A percentile compares a stretch with the other conserved stretches of the same genome.
phyloP scores from a whole-genome alignment of 1,140 invertebrate species.

The Papilio glaucus region DNA sequence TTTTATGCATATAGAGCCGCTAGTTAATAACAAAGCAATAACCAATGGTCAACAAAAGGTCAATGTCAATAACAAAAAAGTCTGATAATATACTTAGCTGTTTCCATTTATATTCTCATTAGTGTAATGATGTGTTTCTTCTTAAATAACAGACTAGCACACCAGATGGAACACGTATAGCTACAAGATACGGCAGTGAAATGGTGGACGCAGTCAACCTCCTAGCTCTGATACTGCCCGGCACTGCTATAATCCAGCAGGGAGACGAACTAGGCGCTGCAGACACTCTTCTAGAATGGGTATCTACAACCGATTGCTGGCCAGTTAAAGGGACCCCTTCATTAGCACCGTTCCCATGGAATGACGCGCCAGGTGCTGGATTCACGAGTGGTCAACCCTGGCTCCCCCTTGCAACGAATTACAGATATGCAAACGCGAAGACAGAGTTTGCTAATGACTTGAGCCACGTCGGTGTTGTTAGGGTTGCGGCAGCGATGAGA shows the following conservation, averaged over 20 bases:
- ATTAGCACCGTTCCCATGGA: conserved; percentile 90
- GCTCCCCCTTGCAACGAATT: conserved; percentile 85
- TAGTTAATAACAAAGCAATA: too few relatives aligned
- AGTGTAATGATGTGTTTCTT: background rate
- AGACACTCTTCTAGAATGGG: conserved; percentile 81
- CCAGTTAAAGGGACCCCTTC: conserved; percentile 49
- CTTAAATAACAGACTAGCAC: conserved; percentile 81
- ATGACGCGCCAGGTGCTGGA: conserved; percentile 84
- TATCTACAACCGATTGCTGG: conserved; percentile 57
- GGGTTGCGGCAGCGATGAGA: conserved; percentile 66
- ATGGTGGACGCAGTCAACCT: conserved; percentile 86
- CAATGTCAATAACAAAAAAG: too few relatives aligned
- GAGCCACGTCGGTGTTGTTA: conserved; percentile 69
- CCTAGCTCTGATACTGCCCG: conserved; percentile 85
- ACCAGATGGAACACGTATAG: conserved; percentile 79
- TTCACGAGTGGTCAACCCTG: conserved; percentile 82
- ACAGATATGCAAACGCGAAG: conserved; percentile 83
- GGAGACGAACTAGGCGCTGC: conserved; percentile 89
- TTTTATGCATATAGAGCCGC: too few relatives aligned
- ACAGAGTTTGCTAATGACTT: conserved; percentile 70
- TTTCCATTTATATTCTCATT: background rate
- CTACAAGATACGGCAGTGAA: conserved; percentile 80
- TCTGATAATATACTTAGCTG: too few relatives aligned
- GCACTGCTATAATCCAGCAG: conserved; percentile 87
- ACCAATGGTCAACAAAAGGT: too few relatives aligned